These are phyloP conservation scores for Siphlonurus alternatus DNA, from an alignment of 2,888 invertebrate genomes.

Conservation along the genomic window DNA sequence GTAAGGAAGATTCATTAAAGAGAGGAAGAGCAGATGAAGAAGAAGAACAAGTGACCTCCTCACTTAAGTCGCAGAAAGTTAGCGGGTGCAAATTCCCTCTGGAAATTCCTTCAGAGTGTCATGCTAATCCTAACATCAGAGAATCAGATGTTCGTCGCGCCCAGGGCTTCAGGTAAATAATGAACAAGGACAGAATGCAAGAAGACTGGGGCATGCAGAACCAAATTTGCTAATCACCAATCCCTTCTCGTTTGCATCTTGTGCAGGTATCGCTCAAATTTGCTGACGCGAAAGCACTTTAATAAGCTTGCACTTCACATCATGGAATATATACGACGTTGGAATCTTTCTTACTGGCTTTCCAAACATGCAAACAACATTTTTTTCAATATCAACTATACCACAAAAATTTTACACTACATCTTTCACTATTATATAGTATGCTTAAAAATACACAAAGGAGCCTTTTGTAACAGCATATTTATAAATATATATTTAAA, in stretches of 20 bases:
- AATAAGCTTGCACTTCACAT: not conserved
- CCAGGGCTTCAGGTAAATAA: slow-evolving; percentile 11
- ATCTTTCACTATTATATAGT: not conserved
- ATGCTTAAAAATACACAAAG: no score
- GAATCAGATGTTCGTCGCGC: not conserved
- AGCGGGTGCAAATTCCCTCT: slow-evolving; percentile 13
- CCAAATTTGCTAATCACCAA: no score
- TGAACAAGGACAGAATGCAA: not conserved
- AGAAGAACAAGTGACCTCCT: not conserved
- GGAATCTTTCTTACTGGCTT: not conserved
- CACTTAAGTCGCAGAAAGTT: slow-evolving; percentile 7
- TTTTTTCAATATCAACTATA: not conserved
- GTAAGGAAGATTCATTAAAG: slow-evolving; percentile 31
- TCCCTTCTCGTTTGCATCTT: no score
- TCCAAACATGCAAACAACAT: not conserved
- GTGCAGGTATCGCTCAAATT: no score
- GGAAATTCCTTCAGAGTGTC: slow-evolving; percentile 13
- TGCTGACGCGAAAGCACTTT: not conserved
- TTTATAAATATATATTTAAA: not conserved
- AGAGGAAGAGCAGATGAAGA: slow-evolving; percentile 18
- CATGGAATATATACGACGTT: not conserved
- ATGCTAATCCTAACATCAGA: no score
- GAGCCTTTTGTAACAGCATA: no score
- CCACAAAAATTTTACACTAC: not conserved
- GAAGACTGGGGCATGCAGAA: not conserved